Evolutionary conservation across 1,140 invertebrate species (phyloP).

Genomic region (Eurosta solidaginis): DNA sequence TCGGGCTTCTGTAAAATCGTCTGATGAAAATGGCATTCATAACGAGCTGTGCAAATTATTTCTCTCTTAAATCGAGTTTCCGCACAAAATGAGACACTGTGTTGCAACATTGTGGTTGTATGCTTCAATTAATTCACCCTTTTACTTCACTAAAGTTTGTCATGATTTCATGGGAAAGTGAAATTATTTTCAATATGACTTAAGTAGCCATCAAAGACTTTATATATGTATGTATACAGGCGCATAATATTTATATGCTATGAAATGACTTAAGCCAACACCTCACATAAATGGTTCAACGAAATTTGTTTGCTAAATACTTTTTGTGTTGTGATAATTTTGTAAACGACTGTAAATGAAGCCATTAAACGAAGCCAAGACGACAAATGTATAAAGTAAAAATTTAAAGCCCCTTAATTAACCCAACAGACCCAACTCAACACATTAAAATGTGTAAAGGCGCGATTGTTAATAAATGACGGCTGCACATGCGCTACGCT

Average conservation of each 20-base stretch:
- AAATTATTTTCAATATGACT: not conserved
- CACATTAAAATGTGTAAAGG: not conserved
- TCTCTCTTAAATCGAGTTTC: not conserved
- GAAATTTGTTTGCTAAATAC: not conserved
- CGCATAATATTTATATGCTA: not conserved
- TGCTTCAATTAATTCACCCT: not conserved
- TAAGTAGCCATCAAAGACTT: not conserved
- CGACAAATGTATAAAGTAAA: not conserved
- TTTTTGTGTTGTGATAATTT: not conserved
- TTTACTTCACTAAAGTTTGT: not conserved
- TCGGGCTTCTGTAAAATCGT: too few species aligned
- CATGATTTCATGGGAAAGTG: not conserved
- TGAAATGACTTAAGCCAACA: not conserved
- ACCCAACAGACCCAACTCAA: not conserved
- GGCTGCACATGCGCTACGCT: conserved; percentile 11
- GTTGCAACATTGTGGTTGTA: not conserved
- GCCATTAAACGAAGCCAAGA: conserved; percentile 7
- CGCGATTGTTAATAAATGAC: not conserved
- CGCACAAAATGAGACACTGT: not conserved
- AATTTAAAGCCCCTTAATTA: conserved; percentile 9
- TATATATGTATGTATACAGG: not conserved
- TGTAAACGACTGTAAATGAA: not conserved
- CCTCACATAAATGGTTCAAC: not conserved
- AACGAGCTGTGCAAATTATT: not conserved
- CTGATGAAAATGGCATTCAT: not conserved